Evolutionary conservation across 2,888 invertebrate species (phyloP), one percentile per base, ranked within the genome.

Genomic region (Onthophagus sagittarius): DNA sequence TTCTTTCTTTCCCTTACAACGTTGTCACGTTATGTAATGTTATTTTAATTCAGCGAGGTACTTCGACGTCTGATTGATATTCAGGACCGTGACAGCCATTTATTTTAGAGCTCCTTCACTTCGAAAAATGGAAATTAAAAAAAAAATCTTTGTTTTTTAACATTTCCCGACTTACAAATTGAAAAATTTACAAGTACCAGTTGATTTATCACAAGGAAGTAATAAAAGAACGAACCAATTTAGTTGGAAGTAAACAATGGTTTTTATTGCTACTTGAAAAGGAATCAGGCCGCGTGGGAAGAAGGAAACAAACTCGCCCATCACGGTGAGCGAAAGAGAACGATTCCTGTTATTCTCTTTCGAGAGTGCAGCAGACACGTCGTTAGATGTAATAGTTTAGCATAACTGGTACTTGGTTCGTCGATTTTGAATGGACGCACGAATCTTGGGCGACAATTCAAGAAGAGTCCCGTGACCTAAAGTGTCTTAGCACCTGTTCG

Each of bases 401-500:
- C 77, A 77, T 77, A 77, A 77, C 77, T 73, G 76, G 77, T 77
- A 77, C 75, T 63, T 73, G 74, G 76, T 71, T 74, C 76, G 70
- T 69, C 73, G 74, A 74, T 77, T 76, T 78, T 78, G 76, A 78
- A 78, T 78, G 78, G 76, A 75, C 64, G 32, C 71, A 71, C 69
- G 73, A 74, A 74, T 74, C 73, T 69, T 73, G 72, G 72, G 74
- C 74, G 74, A 74, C 74, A 75, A 75, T 75, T 77, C 75, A 76
- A 73, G 39, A 53, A 70, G 75, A 76, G 76, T 75, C 73, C 76
- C 76, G 73, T 81, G 82, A 81, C 82, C 82, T 80, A 82, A 79
- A 82, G 79, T 82, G 82, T 81, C 81, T 83, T 83, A 82, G 83
- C 84, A 83, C 83, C 84, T 83, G 83, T 84, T 81, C 82, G 81